Evolutionary conservation across 1,140 invertebrate genomes (phyloP), one percentile per base, ranked within the genome.

Genomic region (Camponotus vicinus): DNA sequence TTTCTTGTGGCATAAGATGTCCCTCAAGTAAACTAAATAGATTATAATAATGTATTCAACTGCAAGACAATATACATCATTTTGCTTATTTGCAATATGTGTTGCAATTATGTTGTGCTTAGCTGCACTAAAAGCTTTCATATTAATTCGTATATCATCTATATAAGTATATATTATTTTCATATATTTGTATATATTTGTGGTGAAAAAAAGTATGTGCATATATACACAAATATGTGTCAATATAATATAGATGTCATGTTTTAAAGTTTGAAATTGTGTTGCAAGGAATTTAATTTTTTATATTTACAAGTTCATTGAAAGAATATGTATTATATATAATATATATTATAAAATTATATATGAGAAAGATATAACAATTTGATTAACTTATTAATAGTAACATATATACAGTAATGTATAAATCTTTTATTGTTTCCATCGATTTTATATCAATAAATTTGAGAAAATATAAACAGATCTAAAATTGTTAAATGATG

Each of bases 1-100:
- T 94, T 94, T 94, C 91, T 92, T 89, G 89, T 91, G 83, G 88
- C 85, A 82, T 91, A 90, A 89, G 80, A 88, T 93, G 69, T 83
- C 92, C 90, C 88, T 88, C 85, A 94, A 92, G 91, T 92, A 92
- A 27, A 88, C 87, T 90, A 83, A 90, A 92, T 92, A 83, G 90
- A 90, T 91, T 88, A 45, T 52, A 87, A 85, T 55, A 37, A 85
- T 77, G 66, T 83, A 82, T 73, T 86, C 69, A 77, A 83, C 75
- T 73, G 57, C 27, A 40, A 82, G 67, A n/a, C 79, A 73, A 40
- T 83, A 42, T 37, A 83, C 79, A 73, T 37, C 40, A 34, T 37
- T 83, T 83, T n/a, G 73, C 49, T 73, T 83, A 75, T 83, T 83
- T 75, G 55, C n/a, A 64, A 75, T 83, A 75, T 83, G 69, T 61